Evolutionary conservation across 2,797 vertebrate genomes (phyloP).

Genomic region (Esox masquinongy): DNA sequence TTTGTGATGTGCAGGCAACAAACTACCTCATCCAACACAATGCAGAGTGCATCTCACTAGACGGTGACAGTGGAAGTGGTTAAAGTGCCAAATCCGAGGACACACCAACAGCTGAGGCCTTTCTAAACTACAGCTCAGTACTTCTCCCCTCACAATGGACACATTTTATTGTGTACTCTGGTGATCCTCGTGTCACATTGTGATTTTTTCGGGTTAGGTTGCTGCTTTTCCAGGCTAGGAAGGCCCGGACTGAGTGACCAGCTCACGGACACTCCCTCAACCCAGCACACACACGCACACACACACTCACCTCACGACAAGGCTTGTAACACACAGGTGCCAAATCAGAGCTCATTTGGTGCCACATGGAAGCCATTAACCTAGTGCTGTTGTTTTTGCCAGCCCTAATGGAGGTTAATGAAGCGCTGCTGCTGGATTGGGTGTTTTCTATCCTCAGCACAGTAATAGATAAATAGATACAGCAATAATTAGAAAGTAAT

Average conservation of each 20-base stretch:
- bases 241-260: not conserved
- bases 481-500: not conserved
- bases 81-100: not conserved
- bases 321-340: constrained; percentile 1
- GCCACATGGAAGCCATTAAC: not conserved
- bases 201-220: too few species aligned
- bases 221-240: not conserved
- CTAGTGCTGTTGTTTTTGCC: not conserved
- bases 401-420: constrained; percentile 6
- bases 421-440: not conserved
- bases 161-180: not conserved
- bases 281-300: not conserved
- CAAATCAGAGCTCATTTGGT: not conserved
- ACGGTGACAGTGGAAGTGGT: not conserved
- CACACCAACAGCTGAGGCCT: not conserved
- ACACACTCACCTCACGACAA: not conserved
- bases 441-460: not conserved
- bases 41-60: not conserved
- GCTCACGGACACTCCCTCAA: not conserved
- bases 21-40: not conserved
- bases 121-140: not conserved
- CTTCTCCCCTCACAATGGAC: not conserved
- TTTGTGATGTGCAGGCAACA: not conserved
- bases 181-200: not conserved
- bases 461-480: constrained; percentile 1